A percentile compares a stretch with the other conserved stretches of the same genome.
phyloP scores from a whole-genome alignment of 2,113 vertebrate species.

The Herpailurus yagouaroundi region DNA sequence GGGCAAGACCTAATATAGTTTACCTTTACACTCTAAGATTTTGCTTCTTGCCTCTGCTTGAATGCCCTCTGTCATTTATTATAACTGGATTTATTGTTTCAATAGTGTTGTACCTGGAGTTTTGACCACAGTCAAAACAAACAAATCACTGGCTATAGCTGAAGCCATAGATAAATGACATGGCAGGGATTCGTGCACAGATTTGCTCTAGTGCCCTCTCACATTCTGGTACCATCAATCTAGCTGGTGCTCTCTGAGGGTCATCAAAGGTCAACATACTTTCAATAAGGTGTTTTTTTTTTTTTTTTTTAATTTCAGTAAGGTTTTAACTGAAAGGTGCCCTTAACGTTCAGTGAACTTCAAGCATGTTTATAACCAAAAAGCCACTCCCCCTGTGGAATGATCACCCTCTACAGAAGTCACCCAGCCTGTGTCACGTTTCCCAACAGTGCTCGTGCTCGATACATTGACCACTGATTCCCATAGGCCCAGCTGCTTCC shows the following conservation, averaged over 20 bases:
- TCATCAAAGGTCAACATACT: not conserved
- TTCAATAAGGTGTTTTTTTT: not conserved
- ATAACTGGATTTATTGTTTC: conserved; percentile 37
- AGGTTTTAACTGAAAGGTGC: not conserved
- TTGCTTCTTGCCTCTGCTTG: conserved; percentile 28
- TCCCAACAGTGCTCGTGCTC: not conserved
- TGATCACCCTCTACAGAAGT: not conserved
- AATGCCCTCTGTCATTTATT: not conserved
- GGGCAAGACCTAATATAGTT: not conserved
- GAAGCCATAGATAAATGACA: not conserved
- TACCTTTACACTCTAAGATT: not conserved
- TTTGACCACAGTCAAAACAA: conserved; percentile 23
- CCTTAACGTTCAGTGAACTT: not conserved
- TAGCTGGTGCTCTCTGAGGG: not conserved
- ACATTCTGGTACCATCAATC: not conserved
- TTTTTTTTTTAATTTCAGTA: not conserved
- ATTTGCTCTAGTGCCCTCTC: not conserved
- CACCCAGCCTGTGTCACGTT: not conserved
- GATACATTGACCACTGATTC: not conserved
- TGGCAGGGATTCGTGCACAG: not conserved
- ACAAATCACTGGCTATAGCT: not conserved
- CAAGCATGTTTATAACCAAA: not conserved
- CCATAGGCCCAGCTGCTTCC: not conserved
- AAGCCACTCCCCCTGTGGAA: not conserved
- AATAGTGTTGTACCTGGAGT: not conserved